Base-by-base conservation (phyloP, 1,140 invertebrate genomes). In the Drosophila jambulina region DNA sequence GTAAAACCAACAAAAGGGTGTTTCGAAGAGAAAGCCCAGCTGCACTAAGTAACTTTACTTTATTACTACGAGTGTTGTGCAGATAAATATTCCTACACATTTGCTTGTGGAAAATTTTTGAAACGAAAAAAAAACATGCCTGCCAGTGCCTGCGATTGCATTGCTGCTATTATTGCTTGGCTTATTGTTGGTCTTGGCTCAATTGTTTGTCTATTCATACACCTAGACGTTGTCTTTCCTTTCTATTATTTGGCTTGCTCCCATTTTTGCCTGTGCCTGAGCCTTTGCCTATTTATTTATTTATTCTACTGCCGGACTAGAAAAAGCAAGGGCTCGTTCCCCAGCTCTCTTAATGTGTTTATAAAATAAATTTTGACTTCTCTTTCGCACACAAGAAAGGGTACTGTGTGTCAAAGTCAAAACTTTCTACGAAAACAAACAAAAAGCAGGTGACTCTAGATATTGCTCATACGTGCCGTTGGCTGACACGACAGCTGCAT, bases 301-400 rank as follows among this genome's bases (percentile, higher is more conserved):
- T 88, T 83, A 67, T 70, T 57, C 69, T 67, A 68, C 65, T 75
- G 34, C n/a, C n/a, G 12, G 34, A 19, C 7, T 23, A n/a, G 21
- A 25, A 65, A 27, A 27, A n/a, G 34, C 13, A n/a, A 53, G 53
- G 25, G 29, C 29, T 48, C 54, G 32, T 32, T 7, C 21, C 29
- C 32, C 53, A 29, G 48, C 59, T 40, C 40, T 79, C 43, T 65
- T 83, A 80, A 87, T 87, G 84, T 83, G 77, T 88, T 78, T 83
- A 64, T 78, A 29, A 53, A 71, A 87, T 82, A 83, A 75, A 80
- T 78, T 75, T 71, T 56, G 8, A 60, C 32, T 38, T 51, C 34
- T 23, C 34, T 56, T 42, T 54, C 13, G 12, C 40, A 23, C 38
- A 51, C 49, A 32, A 51, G 25, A 64, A 76, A 53, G 60, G 70